Evolutionary conservation across 1,140 invertebrate species (phyloP).

Genomic region (Drosophila insularis): DNA sequence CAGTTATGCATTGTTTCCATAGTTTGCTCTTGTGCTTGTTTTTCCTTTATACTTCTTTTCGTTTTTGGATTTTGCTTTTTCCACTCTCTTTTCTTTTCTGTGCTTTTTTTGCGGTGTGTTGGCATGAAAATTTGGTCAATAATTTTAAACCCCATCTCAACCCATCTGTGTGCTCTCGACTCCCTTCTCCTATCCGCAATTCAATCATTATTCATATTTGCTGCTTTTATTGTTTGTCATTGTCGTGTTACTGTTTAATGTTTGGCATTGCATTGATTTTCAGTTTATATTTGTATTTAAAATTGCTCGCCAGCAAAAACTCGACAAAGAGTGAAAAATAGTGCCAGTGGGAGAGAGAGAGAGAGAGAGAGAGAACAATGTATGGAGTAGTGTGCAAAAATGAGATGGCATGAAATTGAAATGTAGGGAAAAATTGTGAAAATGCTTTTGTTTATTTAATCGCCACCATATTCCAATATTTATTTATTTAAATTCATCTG

Average conservation of each 20-base stretch:
- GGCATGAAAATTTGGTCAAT: slow-evolving; percentile 78
- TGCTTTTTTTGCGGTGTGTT: slow-evolving; percentile 59
- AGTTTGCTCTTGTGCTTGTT: slow-evolving; percentile 73
- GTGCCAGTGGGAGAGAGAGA: neutral
- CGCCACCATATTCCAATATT: neutral
- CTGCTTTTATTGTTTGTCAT: slow-evolving; percentile 47
- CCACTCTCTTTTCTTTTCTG: neutral
- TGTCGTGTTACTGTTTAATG: slow-evolving; percentile 52
- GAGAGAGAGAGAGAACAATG: neutral
- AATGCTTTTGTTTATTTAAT: slow-evolving; percentile 9
- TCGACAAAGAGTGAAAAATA: neutral
- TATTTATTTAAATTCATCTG: slow-evolving; percentile 15
- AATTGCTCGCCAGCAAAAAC: slow-evolving; percentile 46
- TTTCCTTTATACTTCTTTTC: slow-evolving; percentile 16
- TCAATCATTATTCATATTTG: slow-evolving; percentile 57
- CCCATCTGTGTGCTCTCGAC: neutral
- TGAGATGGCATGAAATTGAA: neutral
- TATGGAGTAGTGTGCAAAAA: too few relatives aligned
- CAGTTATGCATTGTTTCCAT: slow-evolving; percentile 64
- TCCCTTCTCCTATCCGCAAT: neutral
- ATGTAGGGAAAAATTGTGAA: neutral
- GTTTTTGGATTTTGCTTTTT: neutral
- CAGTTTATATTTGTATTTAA: slow-evolving; percentile 56
- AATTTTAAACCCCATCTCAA: slow-evolving; percentile 49
- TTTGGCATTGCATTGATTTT: slow-evolving; percentile 76